Evolutionary conservation across 2,113 vertebrate species (phyloP).

Genomic region (Lasiurus cinereus): DNA sequence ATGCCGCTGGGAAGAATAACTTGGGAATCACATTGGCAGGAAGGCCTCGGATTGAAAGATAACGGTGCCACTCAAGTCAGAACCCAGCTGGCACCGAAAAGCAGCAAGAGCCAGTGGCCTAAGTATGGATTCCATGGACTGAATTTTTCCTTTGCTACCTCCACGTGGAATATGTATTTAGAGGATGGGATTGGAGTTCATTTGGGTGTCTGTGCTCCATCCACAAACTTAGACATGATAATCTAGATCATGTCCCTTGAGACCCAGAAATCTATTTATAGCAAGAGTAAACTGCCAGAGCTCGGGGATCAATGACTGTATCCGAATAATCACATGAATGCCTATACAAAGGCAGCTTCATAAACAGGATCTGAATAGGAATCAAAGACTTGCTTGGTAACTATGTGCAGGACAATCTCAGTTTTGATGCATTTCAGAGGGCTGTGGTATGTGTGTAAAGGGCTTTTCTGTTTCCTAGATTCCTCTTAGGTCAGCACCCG

Average conservation of each 20-base stretch:
- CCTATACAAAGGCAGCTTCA: neutral
- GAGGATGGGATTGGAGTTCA: neutral
- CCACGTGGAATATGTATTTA: neutral
- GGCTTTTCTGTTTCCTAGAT: constrained; percentile 43
- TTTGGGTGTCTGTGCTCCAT: constrained; percentile 61
- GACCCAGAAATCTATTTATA: constrained; percentile 79
- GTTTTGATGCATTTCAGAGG: neutral
- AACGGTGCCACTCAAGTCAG: neutral
- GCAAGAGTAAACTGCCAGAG: constrained; percentile 33
- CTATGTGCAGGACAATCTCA: neutral
- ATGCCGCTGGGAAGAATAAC: constrained; percentile 30
- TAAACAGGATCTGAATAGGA: neutral
- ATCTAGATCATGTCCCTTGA: constrained; percentile 58
- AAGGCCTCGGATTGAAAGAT: neutral
- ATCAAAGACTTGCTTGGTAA: constrained; percentile 38
- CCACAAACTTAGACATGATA: constrained; percentile 70
- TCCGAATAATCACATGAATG: neutral
- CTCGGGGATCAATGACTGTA: neutral
- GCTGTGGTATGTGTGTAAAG: neutral
- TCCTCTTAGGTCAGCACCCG: neutral
- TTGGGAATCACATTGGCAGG: neutral
- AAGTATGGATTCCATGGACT: neutral
- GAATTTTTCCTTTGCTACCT: neutral
- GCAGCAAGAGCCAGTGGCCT: neutral
- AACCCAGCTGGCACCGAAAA: neutral